Evolutionary conservation across 1,140 invertebrate genomes (phyloP).

Genomic region (Drosophila arawakana): DNA sequence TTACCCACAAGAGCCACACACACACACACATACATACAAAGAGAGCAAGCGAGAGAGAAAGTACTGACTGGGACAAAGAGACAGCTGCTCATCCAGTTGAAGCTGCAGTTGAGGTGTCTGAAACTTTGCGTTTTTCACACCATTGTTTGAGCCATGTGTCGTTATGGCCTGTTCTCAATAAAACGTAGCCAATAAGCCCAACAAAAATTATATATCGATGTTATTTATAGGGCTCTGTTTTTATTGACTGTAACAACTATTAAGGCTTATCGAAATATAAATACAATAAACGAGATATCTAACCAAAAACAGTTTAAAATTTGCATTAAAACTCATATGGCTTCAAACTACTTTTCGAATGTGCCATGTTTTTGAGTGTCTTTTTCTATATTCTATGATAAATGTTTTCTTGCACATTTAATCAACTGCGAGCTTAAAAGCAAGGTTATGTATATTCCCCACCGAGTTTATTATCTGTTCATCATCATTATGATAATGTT

Average conservation of each 20-base stretch:
- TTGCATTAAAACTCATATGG: too few species aligned
- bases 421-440: conserved; percentile 17
- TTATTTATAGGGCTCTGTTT: not conserved
- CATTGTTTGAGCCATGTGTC: conserved; percentile 20
- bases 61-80: conserved; percentile 21
- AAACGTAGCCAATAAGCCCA: conserved; percentile 11
- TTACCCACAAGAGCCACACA: conserved; percentile 59
- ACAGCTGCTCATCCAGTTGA: conserved; percentile 32
- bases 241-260: not conserved
- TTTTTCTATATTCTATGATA: conserved; percentile 8
- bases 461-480: conserved; percentile 32
- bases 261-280: not conserved
- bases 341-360: too few species aligned
- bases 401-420: conserved; percentile 23
- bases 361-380: not conserved
- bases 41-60: conserved; percentile 4
- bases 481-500: conserved; percentile 45
- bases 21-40: conserved; percentile 3
- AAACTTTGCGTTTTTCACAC: conserved; percentile 63
- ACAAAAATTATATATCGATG: conserved; percentile 28
- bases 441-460: conserved; percentile 11
- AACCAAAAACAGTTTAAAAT: too few species aligned
- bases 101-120: conserved; percentile 57
- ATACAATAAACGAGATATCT: too few species aligned
- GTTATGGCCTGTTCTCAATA: conserved; percentile 25